Percentiles rank a stretch among this genome's conserved stretches.
Evolutionary conservation across 2,888 invertebrate genomes (phyloP).

Genomic region (Malacosoma neustria): DNA sequence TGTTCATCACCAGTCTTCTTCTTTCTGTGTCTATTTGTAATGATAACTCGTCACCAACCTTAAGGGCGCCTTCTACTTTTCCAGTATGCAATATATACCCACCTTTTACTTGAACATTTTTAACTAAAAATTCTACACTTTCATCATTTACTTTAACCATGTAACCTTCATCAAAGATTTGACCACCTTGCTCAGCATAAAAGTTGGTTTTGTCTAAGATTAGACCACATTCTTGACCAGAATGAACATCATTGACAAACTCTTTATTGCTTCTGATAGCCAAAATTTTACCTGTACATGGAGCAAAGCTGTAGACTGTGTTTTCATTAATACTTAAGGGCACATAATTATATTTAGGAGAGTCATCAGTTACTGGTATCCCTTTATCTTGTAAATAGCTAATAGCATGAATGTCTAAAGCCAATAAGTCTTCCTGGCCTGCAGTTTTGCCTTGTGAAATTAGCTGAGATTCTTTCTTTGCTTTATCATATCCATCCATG

Average conservation of each 20-base stretch:
- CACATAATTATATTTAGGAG: conserved; percentile 91
- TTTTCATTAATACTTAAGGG: conserved; percentile 77
- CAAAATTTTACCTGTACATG: conserved; percentile 84
- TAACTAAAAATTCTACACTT: conserved; percentile 92
- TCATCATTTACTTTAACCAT: conserved; percentile 89
- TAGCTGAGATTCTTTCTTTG: conserved; percentile 91
- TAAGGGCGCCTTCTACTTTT: conserved; percentile 87
- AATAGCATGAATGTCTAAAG: conserved; percentile 96
- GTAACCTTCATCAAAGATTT: conserved; percentile 97
- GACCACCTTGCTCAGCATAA: conserved; percentile 99
- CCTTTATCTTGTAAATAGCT: conserved; percentile 88
- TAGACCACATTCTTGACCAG: conserved; percentile 93
- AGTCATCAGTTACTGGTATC: conserved; percentile 90
- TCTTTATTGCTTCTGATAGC: conserved; percentile 86
- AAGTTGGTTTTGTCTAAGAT: conserved; percentile 94
- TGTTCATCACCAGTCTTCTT: conserved; percentile 96
- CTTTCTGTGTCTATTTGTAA: conserved; percentile 89
- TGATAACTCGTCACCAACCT: conserved; percentile 88
- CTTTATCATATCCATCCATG: conserved; percentile 92
- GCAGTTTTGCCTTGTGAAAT: conserved; percentile 91
- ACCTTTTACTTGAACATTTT: conserved; percentile 94
- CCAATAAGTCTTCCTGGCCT: conserved; percentile 87
- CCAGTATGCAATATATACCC: conserved; percentile 97
- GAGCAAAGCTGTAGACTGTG: conserved; percentile 84
- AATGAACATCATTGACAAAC: conserved; percentile 87